Evolutionary conservation across 2,888 invertebrate genomes (phyloP).

Genomic region (Aelia acuminata): DNA sequence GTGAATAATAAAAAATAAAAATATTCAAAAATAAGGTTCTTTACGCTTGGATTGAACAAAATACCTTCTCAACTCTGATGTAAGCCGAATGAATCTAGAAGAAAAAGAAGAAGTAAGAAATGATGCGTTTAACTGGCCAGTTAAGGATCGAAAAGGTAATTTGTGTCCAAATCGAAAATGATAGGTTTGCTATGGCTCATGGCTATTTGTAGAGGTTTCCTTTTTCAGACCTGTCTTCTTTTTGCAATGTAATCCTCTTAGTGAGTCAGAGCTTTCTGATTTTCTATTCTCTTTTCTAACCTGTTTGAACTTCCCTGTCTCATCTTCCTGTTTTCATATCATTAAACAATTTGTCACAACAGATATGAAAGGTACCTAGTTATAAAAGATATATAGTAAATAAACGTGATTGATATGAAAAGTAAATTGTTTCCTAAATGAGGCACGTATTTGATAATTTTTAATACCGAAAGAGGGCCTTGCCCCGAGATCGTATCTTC

Average conservation of each 20-base stretch:
- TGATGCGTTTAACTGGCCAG: background rate
- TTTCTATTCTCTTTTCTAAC: background rate
- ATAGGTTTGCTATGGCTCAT: background rate
- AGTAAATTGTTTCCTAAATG: background rate
- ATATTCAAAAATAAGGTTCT: too few relatives aligned
- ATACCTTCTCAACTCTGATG: too few relatives aligned
- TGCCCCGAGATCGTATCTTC: background rate
- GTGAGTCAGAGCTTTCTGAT: background rate
- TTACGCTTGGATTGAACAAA: too few relatives aligned
- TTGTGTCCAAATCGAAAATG: background rate
- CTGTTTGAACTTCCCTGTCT: background rate
- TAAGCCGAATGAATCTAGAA: background rate
- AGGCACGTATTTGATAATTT: background rate
- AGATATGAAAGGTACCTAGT: background rate
- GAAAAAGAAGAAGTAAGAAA: background rate
- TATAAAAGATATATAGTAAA: background rate
- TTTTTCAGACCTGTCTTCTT: background rate
- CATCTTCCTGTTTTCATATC: background rate
- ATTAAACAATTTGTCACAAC: background rate
- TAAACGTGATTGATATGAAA: slow-evolving; percentile 2
- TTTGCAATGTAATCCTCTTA: background rate
- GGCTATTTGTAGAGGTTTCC: background rate
- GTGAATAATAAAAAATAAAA: too few relatives aligned
- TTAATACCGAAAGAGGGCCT: background rate
- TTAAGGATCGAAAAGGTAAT: background rate